Evolutionary conservation across 2,797 vertebrate genomes (phyloP).

Genomic region (Adelosebastes latens): DNA sequence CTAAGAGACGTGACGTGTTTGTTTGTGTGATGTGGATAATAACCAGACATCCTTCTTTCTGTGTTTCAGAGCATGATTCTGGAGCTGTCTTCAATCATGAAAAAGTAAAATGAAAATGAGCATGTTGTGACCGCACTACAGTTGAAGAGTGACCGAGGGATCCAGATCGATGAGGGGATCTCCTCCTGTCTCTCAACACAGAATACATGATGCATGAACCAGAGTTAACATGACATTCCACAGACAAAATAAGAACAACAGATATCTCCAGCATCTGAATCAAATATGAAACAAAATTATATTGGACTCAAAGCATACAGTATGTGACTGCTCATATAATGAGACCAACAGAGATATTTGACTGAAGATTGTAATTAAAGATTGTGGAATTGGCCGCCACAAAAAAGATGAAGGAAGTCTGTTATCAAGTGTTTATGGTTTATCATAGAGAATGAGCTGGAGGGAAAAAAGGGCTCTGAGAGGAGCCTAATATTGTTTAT

Average conservation of each 20-base stretch:
- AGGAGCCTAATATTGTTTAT: background rate
- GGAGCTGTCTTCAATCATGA: slow-evolving; percentile 96
- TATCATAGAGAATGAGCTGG: slow-evolving; percentile 26
- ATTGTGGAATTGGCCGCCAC: slow-evolving; percentile 32
- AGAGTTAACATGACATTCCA: background rate
- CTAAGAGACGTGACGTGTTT: background rate
- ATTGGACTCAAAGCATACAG: slow-evolving; percentile 48
- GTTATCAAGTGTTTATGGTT: slow-evolving; percentile 2
- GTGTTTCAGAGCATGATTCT: slow-evolving; percentile 93
- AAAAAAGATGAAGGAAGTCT: background rate
- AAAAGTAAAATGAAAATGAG: slow-evolving; percentile 83
- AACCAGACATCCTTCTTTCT: background rate
- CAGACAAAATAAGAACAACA: background rate
- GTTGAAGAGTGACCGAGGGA: background rate
- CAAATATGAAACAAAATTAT: slow-evolving; percentile 17
- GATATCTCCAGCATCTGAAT: slow-evolving; percentile 27
- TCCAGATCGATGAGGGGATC: slow-evolving; percentile 8
- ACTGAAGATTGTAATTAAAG: slow-evolving; percentile 11
- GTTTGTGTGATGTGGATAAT: background rate
- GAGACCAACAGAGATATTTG: slow-evolving; percentile 28
- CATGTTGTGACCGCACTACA: background rate
- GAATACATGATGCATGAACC: background rate
- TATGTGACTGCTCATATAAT: slow-evolving; percentile 45
- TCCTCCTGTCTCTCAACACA: slow-evolving; percentile 20
- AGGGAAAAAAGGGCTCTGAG: slow-evolving; percentile 36